phyloP scores from a whole-genome alignment of 2,797 vertebrate species.

The Aulostomus chinensis region DNA sequence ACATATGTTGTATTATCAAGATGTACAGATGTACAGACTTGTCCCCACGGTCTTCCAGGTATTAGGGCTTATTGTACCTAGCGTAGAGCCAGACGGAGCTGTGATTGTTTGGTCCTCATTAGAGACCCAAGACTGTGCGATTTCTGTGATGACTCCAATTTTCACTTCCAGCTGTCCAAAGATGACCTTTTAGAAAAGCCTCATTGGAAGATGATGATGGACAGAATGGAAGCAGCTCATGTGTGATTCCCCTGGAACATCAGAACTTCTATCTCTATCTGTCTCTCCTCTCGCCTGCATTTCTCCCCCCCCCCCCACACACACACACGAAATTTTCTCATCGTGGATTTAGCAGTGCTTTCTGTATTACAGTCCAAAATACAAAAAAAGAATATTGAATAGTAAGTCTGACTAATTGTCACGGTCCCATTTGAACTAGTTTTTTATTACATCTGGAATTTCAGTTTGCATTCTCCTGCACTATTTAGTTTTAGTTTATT shows the following conservation, averaged over 20 bases:
- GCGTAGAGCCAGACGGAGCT: conserved; percentile 40
- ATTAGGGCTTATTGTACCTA: conserved; percentile 29
- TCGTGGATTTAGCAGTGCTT: conserved; percentile 1
- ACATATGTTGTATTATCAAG: neutral
- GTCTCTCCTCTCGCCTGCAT: conserved; percentile 11
- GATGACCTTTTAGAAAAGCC: conserved; percentile 39
- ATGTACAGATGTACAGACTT: conserved; percentile 25
- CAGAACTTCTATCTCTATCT: conserved; percentile 36
- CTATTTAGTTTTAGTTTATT: too few species aligned
- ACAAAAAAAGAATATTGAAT: too few species aligned
- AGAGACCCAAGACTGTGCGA: conserved; percentile 46
- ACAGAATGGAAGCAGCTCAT: conserved; percentile 39
- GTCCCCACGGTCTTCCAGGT: too few species aligned
- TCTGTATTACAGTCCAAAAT: too few species aligned
- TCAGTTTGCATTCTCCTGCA: too few species aligned
- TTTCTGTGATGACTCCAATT: conserved; percentile 53
- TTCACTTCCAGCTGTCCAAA: conserved; percentile 49
- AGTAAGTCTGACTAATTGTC: too few species aligned
- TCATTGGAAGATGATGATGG: conserved; percentile 36
- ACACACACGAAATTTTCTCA: conserved; percentile 34
- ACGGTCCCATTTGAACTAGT: too few species aligned
- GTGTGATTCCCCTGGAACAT: conserved; percentile 37
- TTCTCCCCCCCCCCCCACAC: too few species aligned
- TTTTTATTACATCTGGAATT: too few species aligned
- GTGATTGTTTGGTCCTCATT: conserved; percentile 32